Evolutionary conservation across 2,113 vertebrate species (phyloP), one percentile per base, ranked within the genome.

Genomic region (Nibea albiflora): DNA sequence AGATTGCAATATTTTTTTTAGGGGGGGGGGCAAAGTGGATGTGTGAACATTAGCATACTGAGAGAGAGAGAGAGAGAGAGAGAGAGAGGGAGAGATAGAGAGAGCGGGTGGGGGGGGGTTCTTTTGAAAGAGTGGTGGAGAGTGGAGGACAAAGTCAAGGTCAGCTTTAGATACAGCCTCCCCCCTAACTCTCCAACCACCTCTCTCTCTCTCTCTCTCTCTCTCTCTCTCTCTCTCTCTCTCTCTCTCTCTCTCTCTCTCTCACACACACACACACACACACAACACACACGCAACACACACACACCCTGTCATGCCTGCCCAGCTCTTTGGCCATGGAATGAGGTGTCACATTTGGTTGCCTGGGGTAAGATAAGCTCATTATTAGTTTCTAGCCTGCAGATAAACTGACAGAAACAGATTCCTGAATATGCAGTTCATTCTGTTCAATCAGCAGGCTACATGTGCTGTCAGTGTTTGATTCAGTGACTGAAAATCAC

Each of bases 331-430:
- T 72, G 79, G 79, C 81, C 73, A 11, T 74, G 85, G 88, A 93
- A 90, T 89, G 87, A 88, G 86, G 87, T 93, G 92, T 92, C 89
- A 91, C 89, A 90, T 88, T 86, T 73, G 83, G 79, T 92, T 91
- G 85, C 83, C 79, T 65, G 69, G 74, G 49, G 65, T 86, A 70
- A 83, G 81, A 91, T 85, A 90, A 91, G 83, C 85, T 89, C 79
- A 86, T 91, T 91, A 91, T 90, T 89, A 81, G 69, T 76, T 79
- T 79, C 74, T 68, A 62, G 83, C 72, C 80, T 76, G 72, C 71
- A 81, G 80, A 85, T 83, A 85, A 88, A 91, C 65, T 88, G 85
- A 68, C 84, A 86, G 80, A 85, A 76, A 80, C 79, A 61, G 82
- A 86, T 86, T 81, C 58, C 81, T 80, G 70, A 84, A 90, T 88